phyloP scores from a whole-genome alignment of 2,113 vertebrate species.

The Gasterosteus nipponicus region DNA sequence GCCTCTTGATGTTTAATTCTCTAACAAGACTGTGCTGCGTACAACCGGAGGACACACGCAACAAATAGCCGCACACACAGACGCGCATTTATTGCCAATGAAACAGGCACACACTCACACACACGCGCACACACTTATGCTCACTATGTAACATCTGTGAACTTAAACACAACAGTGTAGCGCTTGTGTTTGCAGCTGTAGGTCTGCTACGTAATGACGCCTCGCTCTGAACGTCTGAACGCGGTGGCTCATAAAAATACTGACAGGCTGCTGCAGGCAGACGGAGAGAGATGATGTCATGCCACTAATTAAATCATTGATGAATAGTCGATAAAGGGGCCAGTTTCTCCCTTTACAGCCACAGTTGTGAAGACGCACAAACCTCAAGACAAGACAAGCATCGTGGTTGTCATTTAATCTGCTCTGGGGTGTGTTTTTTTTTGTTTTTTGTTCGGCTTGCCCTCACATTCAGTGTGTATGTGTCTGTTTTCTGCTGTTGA shows the following conservation, averaged over 20 bases:
- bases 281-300: conserved; percentile 25
- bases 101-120: background rate
- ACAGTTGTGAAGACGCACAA: conserved; percentile 5
- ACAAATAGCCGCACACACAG: conserved; percentile 22
- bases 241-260: conserved; percentile 29
- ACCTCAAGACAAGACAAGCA: conserved; percentile 11
- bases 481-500: conserved; percentile 34
- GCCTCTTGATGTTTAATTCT: conserved; percentile 63
- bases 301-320: conserved; percentile 51
- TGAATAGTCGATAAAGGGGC: conserved; percentile 43
- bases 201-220: conserved; percentile 36
- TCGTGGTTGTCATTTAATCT: conserved; percentile 8
- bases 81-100: conserved; percentile 28
- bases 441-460: background rate
- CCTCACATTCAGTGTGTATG: background rate
- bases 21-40: conserved; percentile 25
- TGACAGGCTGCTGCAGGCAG: conserved; percentile 48
- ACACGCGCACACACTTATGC: conserved; percentile 1
- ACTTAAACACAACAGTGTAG: background rate
- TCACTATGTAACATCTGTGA: conserved; percentile 16
- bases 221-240: conserved; percentile 13
- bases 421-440: background rate
- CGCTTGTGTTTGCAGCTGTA: conserved; percentile 8
- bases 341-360: conserved; percentile 25
- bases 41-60: conserved; percentile 38